Percentiles rank a stretch among this genome's conserved stretches.
Conservation (phyloP, 1,140 invertebrate species). For the Xylocopa sonorina region DNA sequence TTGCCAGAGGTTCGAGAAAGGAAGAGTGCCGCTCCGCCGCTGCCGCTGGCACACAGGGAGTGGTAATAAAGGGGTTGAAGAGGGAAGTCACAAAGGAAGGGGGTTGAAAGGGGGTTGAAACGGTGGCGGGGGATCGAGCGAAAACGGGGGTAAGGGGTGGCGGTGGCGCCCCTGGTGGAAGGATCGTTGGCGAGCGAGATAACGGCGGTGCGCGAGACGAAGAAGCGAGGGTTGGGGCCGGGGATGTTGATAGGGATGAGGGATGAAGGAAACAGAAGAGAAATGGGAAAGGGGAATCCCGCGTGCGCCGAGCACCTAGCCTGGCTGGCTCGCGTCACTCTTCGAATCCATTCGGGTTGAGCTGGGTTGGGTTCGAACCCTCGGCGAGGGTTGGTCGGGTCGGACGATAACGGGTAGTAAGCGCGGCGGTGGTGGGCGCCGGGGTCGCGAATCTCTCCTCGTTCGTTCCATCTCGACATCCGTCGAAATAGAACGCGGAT, state of each 20-base stretch:
- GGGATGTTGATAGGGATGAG: conserved; percentile 21
- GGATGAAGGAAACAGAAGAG: conserved; percentile 6
- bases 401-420: conserved; percentile 28
- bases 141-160: conserved; percentile 21
- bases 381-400: conserved; percentile 52
- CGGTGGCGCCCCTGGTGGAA: conserved; percentile 16
- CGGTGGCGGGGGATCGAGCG: background rate
- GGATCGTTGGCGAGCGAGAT: conserved; percentile 50
- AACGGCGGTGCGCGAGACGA: conserved; percentile 10
- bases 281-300: conserved; percentile 49
- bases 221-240: background rate
- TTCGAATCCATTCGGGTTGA: conserved; percentile 47
- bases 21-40: conserved; percentile 20
- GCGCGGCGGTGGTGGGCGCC: conserved; percentile 40
- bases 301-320: conserved; percentile 55
- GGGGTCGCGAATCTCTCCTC: conserved; percentile 67
- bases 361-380: conserved; percentile 57
- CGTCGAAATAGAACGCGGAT: conserved; percentile 64
- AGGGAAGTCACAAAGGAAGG: conserved; percentile 36
- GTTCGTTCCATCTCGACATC: conserved; percentile 58
- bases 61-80: conserved; percentile 35
- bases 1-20: conserved; percentile 30
- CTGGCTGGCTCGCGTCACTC: conserved; percentile 58
- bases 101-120: background rate
- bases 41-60: conserved; percentile 26